A percentile compares a stretch with the other conserved stretches of the same genome.
Evolutionary conservation across 2,113 vertebrate species (phyloP).

Genomic region (Cygnus buccinator): DNA sequence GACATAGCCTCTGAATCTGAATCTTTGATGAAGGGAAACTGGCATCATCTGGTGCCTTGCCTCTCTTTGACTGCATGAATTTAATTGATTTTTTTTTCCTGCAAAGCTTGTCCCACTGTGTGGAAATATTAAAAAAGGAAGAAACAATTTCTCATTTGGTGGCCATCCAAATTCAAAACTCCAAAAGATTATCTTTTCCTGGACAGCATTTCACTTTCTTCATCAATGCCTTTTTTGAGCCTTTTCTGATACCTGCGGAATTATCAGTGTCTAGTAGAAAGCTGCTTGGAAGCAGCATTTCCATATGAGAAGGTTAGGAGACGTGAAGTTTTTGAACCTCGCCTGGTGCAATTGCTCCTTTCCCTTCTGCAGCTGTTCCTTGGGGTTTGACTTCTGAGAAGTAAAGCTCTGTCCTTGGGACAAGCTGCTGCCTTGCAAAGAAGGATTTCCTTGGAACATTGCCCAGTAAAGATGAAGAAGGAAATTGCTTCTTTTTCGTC

Average conservation of each 20-base stretch:
- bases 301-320: not conserved
- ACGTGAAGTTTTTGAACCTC: not conserved
- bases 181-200: not conserved
- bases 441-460: not conserved
- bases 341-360: not conserved
- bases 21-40: slow-evolving; percentile 13
- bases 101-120: not conserved
- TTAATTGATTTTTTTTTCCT: not conserved
- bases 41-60: not conserved
- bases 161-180: not conserved
- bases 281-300: not conserved
- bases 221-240: not conserved
- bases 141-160: not conserved
- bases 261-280: not conserved
- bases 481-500: not conserved
- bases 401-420: not conserved
- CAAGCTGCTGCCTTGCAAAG: not conserved
- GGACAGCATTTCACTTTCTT: not conserved
- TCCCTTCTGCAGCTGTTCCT: not conserved
- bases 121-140: not conserved
- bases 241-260: not conserved
- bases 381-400: not conserved
- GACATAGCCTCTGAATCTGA: not conserved
- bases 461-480: not conserved
- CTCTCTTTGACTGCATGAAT: not conserved